phyloP scores from a whole-genome alignment of 2,797 vertebrate genomes.

The Crenichthys baileyi region DNA sequence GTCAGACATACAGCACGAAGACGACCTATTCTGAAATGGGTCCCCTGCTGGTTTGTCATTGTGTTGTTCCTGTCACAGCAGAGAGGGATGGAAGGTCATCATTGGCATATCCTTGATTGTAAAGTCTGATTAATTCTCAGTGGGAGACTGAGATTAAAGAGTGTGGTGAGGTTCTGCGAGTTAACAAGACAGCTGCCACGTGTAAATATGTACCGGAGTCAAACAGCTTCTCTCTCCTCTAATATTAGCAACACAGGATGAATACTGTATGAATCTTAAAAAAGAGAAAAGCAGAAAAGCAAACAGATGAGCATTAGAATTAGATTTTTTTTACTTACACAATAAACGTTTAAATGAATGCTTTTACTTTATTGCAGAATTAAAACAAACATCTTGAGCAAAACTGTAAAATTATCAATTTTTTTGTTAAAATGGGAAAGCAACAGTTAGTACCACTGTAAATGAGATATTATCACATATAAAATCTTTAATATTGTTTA shows the following conservation, averaged over 20 bases:
- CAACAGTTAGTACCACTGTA: no score
- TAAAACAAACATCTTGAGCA: no score
- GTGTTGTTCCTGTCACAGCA: constrained; percentile 22
- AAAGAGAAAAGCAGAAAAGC: not conserved
- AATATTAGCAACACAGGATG: not conserved
- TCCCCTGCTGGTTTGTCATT: constrained; percentile 41
- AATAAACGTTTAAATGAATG: no score
- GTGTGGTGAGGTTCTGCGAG: constrained; percentile 6
- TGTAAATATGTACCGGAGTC: not conserved
- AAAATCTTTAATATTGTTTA: no score
- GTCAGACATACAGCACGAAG: constrained; percentile 58
- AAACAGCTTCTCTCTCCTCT: not conserved
- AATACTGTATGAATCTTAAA: not conserved
- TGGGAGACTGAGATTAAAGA: constrained; percentile 24
- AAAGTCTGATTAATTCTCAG: constrained; percentile 17
- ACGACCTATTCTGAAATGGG: constrained; percentile 41
- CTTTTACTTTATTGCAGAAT: no score
- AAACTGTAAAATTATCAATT: no score
- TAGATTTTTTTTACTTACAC: no score
- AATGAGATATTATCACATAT: no score
- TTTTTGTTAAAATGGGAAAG: no score
- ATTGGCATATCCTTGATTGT: constrained; percentile 1
- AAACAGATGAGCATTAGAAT: not conserved
- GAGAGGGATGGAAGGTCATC: constrained; percentile 13
- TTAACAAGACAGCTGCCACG: constrained; percentile 18